Base-by-base conservation (phyloP, 2,888 invertebrate genomes). In the Embidobia sp. region DNA sequence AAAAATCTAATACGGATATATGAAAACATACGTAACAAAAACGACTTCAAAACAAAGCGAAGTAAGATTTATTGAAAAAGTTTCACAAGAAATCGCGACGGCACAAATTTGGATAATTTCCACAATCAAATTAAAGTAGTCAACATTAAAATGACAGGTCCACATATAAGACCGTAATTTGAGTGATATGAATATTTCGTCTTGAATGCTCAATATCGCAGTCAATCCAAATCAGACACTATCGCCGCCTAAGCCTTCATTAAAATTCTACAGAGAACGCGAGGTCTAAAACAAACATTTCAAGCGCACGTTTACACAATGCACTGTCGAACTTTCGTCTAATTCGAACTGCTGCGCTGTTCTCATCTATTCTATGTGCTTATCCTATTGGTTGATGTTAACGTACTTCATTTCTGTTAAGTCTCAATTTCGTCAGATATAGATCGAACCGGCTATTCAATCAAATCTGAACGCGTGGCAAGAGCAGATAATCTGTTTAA, bases 301-400 rank as follows among this genome's bases (percentile, higher is more conserved):
- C 70, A 64, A 59, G 64, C 70, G 27, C 66, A 77, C 67, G 77
- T 77, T 77, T 77, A 73, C 77, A 72, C 77, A 77, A 77, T 67
- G 66, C 66, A 33, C 55, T 77, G 77, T 66, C 77, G 61, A 77
- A 70, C 77, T 72, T 77, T 77, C 77, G 46, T 72, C 70, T 72
- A 72, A 72, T 77, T 77, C 66, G 46, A 70, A 72, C 53, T 72
- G 66, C 70, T 66, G 59, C 51, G 59, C 70, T 51, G 77, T 59
- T 77, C 70, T 77, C 72, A 72, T 77, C 77, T 69, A 49, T 69
- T 75, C 70, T 66, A 77, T 72, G 61, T 72, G 72, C 61, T 72
- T 77, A 72, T 72, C 48, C 76, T 59, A 77, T 70, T 59, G 70
- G 70, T 53, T 77, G 48, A 57, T 59, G 64, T 77, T 70, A 70